These are phyloP conservation scores for Pachypsylla venusta DNA, from an alignment of 1,140 invertebrate species.

Conservation along the genomic window DNA sequence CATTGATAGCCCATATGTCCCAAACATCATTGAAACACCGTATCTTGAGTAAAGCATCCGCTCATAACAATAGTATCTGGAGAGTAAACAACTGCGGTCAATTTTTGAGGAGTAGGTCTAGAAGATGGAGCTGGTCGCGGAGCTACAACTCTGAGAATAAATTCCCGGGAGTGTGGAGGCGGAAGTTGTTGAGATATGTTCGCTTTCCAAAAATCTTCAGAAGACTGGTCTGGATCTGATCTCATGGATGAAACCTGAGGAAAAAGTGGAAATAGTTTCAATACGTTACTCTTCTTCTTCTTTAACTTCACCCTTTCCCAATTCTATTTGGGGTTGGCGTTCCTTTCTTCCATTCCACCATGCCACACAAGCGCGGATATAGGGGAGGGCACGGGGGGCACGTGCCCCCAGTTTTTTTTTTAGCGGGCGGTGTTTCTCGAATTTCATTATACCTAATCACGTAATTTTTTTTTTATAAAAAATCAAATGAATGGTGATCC, in stretches of 20 bases:
- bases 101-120: conserved; percentile 16
- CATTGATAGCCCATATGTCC: not conserved
- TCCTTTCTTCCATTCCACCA: too few species aligned
- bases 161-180: conserved; percentile 19
- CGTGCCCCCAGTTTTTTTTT: too few species aligned
- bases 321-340: too few species aligned
- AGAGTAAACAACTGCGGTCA: not conserved
- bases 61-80: not conserved
- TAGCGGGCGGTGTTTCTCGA: too few species aligned
- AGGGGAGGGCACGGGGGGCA: too few species aligned
- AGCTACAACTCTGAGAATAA: conserved; percentile 19
- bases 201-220: conserved; percentile 11
- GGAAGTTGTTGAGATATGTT: conserved; percentile 13
- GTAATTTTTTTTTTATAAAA: too few species aligned
- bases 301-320: too few species aligned
- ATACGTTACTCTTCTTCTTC: too few species aligned
- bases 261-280: too few species aligned
- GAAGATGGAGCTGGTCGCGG: conserved; percentile 18
- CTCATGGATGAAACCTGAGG: conserved; percentile 15
- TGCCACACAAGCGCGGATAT: too few species aligned
- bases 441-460: too few species aligned
- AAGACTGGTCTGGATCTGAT: not conserved
- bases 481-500: too few species aligned
- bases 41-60: not conserved
- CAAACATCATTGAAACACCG: not conserved